Base-by-base conservation (phyloP, 2,113 vertebrate genomes). In the Entelurus aequoreus region DNA sequence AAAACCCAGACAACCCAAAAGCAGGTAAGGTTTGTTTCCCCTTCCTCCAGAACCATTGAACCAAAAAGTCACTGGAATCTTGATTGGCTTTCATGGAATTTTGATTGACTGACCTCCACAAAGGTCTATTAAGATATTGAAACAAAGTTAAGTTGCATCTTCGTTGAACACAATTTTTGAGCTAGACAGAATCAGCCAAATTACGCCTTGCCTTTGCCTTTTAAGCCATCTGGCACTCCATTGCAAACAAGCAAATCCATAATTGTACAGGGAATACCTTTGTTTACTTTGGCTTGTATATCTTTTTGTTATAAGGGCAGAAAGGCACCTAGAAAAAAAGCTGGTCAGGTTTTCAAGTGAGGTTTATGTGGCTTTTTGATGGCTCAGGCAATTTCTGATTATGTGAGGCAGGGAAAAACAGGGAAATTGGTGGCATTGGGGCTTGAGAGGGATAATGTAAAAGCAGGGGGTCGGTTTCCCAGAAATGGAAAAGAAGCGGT, bases 1-100 rank as follows among this genome's bases (percentile, higher is more conserved):
- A 99, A 84, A 95, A 99, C 77, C 96, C 95, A 0, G 95, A 98
- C 78, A 92, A 99, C 71, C 95, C 97, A 10, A 89, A 90, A 89
- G 96, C 95, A 88, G 95, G 96, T 98, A 63, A 88, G 88, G 16
- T 60, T 50, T 48, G 11, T 37, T 42, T 5, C 40, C 8, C 44
- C 46, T 12, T 15, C 16, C n/a, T 28, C 6, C 16, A 8, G 7
- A 67, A 44, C 11, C 21, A 52, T 12, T 12, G 28, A 54, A 37
- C 8, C 11, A 16, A 40, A n/a, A 48, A 64, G 15, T 37, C 46
- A 36, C 28, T 55, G 14, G 28, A 65, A 62, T 4, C 42, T 56
- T 50, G 16, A 58, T 58, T 61, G 44, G 6, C 4, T 51, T 50
- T 42, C 28, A 28, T 28, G 28, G 28, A 28, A 28, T 28, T 28